Conservation (phyloP, 92 coral and sea anemone species). For the Pocillopora grandis region DNA sequence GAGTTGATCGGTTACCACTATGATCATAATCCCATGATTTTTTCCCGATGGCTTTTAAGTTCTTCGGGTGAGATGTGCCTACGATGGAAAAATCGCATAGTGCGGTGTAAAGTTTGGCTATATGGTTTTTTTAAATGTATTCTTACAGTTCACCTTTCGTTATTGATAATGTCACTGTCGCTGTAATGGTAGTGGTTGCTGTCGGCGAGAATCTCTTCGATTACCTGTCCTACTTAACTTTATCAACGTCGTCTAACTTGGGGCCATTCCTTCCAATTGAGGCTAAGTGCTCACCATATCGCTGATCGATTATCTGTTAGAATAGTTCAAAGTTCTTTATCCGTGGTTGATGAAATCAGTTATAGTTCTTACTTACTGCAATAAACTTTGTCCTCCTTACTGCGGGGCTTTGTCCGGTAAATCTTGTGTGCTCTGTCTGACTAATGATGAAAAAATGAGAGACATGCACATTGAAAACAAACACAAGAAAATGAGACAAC, state of each 20-base stretch:
- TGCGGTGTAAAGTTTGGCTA: neutral
- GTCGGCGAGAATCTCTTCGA: too few species aligned
- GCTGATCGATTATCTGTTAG: too few species aligned
- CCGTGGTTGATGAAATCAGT: neutral
- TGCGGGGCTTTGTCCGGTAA: neutral
- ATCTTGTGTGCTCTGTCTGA: conserved; percentile 39
- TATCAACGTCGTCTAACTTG: too few species aligned
- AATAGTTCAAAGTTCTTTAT: too few species aligned
- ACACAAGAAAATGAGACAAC: neutral
- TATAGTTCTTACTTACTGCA: neutral
- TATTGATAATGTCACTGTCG: too few species aligned
- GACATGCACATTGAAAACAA: neutral
- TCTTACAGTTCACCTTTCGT: too few species aligned
- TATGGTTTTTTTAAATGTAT: too few species aligned
- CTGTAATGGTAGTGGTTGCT: too few species aligned
- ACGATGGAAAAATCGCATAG: neutral
- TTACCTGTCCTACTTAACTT: too few species aligned
- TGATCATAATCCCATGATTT: neutral
- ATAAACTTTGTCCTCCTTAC: neutral
- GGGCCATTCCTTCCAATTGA: too few species aligned
- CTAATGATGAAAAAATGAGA: neutral
- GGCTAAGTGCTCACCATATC: too few species aligned
- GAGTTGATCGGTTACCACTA: neutral
- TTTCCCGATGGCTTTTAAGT: neutral
- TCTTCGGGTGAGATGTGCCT: neutral